A percentile compares a stretch with the other conserved stretches of the same genome.
Evolutionary conservation across 2,797 vertebrate species (phyloP).

Genomic region (Bothrops alternatus): DNA sequence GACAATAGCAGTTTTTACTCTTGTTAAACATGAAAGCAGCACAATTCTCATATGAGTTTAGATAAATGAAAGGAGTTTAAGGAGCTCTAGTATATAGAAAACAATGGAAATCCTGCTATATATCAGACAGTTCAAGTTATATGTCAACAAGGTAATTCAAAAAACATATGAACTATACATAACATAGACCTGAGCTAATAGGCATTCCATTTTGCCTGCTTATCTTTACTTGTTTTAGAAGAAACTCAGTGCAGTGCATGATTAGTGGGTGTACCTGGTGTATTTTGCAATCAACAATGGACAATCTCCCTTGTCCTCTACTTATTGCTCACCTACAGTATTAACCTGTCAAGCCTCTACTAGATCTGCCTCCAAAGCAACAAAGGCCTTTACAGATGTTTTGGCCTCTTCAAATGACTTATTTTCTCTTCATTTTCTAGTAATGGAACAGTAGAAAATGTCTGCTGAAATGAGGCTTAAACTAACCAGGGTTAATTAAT

Average conservation of each 20-base stretch:
- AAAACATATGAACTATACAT: not conserved
- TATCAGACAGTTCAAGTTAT: not conserved
- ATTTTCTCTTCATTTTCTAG: not conserved
- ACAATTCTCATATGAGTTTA: not conserved
- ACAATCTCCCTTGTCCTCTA: not conserved
- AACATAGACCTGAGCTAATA: not conserved
- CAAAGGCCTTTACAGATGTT: constrained; percentile 9
- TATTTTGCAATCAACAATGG: constrained; percentile 1
- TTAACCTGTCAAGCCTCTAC: constrained; percentile 2
- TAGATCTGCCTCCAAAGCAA: not conserved
- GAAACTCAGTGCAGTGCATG: not conserved
- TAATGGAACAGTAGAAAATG: not conserved
- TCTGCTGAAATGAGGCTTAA: not conserved
- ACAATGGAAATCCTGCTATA: not conserved
- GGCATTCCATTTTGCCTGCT: not conserved
- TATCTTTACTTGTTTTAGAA: not conserved
- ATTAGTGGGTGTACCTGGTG: not conserved
- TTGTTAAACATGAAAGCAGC: not conserved
- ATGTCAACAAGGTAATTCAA: not conserved
- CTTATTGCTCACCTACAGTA: not conserved
- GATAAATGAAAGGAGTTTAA: not conserved
- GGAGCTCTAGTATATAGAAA: not conserved
- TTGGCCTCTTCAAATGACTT: not conserved
- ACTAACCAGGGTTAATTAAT: not conserved
- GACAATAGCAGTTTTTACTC: not conserved